phyloP scores from a whole-genome alignment of 2,113 vertebrate species.

The Gymnorhina tibicen region DNA sequence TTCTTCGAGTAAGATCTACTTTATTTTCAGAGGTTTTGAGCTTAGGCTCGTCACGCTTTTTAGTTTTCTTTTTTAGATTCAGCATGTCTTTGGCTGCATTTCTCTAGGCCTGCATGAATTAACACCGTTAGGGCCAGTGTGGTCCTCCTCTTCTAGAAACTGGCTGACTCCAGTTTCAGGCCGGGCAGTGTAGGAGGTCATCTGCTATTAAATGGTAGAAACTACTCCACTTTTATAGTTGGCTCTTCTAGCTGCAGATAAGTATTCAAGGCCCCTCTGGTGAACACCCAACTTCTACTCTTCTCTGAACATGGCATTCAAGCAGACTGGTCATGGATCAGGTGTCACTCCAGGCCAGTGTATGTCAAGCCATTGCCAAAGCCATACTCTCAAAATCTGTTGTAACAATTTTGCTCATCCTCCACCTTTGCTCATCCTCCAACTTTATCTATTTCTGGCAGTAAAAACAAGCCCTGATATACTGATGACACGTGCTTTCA shows the following conservation, averaged over 20 bases:
- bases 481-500: neutral
- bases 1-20: neutral
- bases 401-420: neutral
- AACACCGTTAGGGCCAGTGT: neutral
- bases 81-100: neutral
- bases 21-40: neutral
- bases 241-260: neutral
- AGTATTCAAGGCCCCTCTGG: neutral
- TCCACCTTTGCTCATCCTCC: neutral
- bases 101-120: neutral
- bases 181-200: neutral
- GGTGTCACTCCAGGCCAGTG: neutral
- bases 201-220: neutral
- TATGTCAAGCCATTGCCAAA: accelerated
- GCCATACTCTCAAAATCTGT: neutral
- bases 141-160: neutral
- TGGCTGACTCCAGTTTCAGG: neutral
- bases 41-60: neutral
- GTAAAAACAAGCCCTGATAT: neutral
- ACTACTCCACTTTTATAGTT: neutral
- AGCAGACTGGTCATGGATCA: neutral
- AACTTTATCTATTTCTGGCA: neutral
- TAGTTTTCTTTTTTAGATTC: neutral
- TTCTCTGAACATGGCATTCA: neutral
- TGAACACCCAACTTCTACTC: neutral